These are phyloP conservation scores for Clarias magur DNA, from an alignment of 2,113 vertebrate species.

Conservation along the genomic window DNA sequence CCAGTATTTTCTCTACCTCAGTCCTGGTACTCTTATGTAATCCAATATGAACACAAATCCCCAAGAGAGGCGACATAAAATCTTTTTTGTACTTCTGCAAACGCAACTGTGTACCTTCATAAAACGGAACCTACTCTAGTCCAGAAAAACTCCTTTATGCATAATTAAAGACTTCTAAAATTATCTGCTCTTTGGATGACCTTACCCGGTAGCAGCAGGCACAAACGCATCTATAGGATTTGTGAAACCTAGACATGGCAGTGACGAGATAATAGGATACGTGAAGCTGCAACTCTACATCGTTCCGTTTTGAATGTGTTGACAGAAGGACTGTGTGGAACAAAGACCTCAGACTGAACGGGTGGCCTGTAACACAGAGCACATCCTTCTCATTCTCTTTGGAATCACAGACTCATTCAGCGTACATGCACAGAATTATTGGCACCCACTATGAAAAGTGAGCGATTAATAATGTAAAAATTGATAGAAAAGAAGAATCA, in stretches of 20 bases:
- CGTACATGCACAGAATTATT: neutral
- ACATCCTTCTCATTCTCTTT: neutral
- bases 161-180: constrained; percentile 44
- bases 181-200: constrained; percentile 43
- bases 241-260: constrained; percentile 5
- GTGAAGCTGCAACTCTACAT: constrained; percentile 1
- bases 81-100: neutral
- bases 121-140: neutral
- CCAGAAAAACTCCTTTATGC: constrained; percentile 31
- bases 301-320: neutral
- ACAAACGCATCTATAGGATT: constrained; percentile 14
- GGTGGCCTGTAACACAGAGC: neutral
- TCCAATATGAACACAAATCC: constrained; percentile 3
- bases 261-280: constrained; percentile 21
- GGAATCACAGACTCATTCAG: neutral
- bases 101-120: neutral
- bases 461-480: neutral
- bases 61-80: neutral
- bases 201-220: constrained; percentile 25
- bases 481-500: neutral
- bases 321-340: neutral
- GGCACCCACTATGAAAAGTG: neutral
- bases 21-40: neutral
- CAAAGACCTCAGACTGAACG: neutral
- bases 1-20: neutral